A percentile compares a stretch with the other conserved stretches of the same genome.
phyloP scores from a whole-genome alignment of 2,113 vertebrate genomes.

The Bos javanicus region DNA sequence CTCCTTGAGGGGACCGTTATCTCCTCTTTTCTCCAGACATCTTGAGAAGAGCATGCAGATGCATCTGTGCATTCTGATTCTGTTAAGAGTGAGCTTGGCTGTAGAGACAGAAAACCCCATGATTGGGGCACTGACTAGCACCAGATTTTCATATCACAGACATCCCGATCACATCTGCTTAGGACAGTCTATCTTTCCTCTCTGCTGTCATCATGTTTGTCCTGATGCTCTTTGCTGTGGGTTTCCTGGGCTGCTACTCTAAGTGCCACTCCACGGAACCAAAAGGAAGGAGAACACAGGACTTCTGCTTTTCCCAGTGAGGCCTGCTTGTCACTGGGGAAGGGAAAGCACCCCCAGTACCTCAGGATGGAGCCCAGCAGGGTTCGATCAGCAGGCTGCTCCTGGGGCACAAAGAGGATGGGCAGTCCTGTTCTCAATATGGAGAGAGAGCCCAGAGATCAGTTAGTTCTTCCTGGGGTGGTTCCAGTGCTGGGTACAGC shows the following conservation, averaged over 20 bases:
- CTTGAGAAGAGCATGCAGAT: background rate
- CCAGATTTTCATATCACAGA: background rate
- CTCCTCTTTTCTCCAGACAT: background rate
- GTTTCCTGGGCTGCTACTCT: background rate
- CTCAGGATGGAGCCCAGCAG: background rate
- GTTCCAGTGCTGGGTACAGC: background rate
- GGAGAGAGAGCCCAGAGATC: background rate
- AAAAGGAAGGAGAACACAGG: too few species aligned
- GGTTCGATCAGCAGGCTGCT: background rate
- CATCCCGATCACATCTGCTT: background rate
- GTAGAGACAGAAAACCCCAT: background rate
- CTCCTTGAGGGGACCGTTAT: background rate
- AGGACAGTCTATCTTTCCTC: background rate
- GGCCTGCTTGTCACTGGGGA: background rate
- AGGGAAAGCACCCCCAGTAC: background rate
- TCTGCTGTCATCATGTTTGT: background rate
- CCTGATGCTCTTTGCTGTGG: background rate
- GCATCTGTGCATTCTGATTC: background rate
- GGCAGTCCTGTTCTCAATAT: background rate
- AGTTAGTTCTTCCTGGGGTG: background rate
- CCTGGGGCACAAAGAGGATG: background rate
- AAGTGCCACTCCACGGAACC: too few species aligned
- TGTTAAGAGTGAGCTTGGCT: background rate
- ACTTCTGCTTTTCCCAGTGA: background rate
- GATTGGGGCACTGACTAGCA: fast-evolving